Evolutionary conservation across 2,888 invertebrate species (phyloP).

Genomic region (Caenorhabditis macrosperma): DNA sequence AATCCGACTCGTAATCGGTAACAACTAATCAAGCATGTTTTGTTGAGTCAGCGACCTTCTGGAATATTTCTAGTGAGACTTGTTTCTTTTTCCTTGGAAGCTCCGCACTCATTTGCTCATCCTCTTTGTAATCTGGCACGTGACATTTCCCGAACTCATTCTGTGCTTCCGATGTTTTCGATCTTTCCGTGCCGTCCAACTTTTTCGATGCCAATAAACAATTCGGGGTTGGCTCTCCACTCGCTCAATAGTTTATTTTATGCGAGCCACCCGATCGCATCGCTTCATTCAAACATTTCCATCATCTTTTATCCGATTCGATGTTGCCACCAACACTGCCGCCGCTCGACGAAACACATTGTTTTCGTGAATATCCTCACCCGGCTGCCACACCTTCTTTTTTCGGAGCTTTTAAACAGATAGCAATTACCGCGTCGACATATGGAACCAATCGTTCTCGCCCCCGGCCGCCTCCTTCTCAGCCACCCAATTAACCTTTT

Average conservation of each 20-base stretch:
- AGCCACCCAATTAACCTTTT: constrained; percentile 50
- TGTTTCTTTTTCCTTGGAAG: too few species aligned
- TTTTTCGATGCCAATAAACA: constrained; percentile 44
- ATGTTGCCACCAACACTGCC: constrained; percentile 11
- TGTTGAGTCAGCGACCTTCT: background rate
- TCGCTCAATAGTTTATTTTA: constrained; percentile 38
- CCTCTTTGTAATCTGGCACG: background rate
- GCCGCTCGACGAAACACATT: constrained; percentile 1
- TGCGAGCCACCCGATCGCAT: constrained; percentile 17
- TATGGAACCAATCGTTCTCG: constrained; percentile 45
- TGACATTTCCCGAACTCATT: constrained; percentile 15
- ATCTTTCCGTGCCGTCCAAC: constrained; percentile 2
- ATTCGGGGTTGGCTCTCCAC: background rate
- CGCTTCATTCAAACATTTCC: constrained; percentile 22
- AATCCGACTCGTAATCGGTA: background rate
- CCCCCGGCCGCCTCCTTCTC: constrained; percentile 7
- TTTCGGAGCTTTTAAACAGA: constrained; percentile 21
- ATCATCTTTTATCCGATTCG: background rate
- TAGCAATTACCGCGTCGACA: constrained; percentile 50
- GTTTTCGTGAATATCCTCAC: constrained; percentile 5
- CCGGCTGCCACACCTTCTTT: constrained; percentile 38
- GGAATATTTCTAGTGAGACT: too few species aligned
- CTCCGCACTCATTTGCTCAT: background rate
- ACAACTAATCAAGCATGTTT: too few species aligned
- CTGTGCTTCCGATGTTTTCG: constrained; percentile 5